Conservation (phyloP, 2,113 vertebrate genomes). For the Tenrec ecaudatus region DNA sequence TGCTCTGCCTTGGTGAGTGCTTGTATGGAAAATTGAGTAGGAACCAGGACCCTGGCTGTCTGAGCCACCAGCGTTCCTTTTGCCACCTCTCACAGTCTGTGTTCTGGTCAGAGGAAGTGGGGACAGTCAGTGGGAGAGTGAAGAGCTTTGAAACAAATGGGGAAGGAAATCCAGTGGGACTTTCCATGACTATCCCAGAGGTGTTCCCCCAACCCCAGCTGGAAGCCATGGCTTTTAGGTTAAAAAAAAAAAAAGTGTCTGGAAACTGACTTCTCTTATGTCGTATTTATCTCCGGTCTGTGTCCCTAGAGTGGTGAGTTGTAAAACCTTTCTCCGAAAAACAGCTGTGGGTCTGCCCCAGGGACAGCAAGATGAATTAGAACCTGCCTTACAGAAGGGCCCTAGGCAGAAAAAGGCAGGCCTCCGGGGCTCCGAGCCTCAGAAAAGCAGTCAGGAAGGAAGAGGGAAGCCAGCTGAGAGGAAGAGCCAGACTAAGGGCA, state of each 20-base stretch:
- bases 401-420: neutral
- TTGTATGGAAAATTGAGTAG: neutral
- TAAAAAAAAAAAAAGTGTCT: neutral
- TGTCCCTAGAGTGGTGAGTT: neutral
- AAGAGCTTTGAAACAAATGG: too few relatives aligned
- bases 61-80: neutral
- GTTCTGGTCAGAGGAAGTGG: neutral
- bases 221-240: neutral
- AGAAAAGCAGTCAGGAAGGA: neutral
- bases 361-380: neutral
- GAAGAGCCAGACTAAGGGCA: neutral
- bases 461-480: neutral
- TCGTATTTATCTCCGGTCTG: neutral
- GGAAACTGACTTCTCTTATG: neutral
- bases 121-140: neutral
- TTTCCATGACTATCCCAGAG: neutral
- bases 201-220: neutral
- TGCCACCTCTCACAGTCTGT: neutral
- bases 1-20: neutral
- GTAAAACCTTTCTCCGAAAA: neutral
- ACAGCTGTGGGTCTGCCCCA: neutral
- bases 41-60: neutral
- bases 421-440: neutral
- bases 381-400: neutral
- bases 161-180: constrained; percentile 28